phyloP scores from a whole-genome alignment of 2,797 vertebrate genomes.

The Manis crassicaudata region DNA sequence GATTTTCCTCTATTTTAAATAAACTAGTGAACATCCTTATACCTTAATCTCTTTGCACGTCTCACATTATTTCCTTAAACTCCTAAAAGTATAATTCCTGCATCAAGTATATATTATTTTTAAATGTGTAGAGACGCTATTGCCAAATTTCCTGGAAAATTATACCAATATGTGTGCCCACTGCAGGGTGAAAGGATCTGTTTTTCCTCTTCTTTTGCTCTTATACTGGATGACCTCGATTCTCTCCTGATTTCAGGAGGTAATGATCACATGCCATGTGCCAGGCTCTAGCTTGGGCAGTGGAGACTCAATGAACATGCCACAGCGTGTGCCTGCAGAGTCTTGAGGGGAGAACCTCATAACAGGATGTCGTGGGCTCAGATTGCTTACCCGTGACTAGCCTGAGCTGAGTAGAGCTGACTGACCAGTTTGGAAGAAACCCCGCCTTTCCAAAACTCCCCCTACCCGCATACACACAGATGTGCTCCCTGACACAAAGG shows the following conservation, averaged over 20 bases:
- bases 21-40: not conserved
- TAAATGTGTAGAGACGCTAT: not conserved
- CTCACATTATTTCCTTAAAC: not conserved
- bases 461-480: not conserved
- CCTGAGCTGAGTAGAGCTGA: not conserved
- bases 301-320: not conserved
- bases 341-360: not conserved
- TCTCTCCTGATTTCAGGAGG: not conserved
- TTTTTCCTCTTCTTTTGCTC: not conserved
- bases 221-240: not conserved
- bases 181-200: not conserved
- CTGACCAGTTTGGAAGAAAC: not conserved
- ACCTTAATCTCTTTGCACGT: not conserved
- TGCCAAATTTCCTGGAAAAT: not conserved
- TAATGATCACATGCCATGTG: not conserved
- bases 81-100: not conserved
- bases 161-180: not conserved
- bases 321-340: not conserved
- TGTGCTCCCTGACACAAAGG: not conserved
- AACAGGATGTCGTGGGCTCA: not conserved
- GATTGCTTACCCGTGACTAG: not conserved
- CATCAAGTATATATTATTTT: not conserved
- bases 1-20: not conserved
- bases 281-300: not conserved
- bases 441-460: not conserved